phyloP scores from a whole-genome alignment of 2,113 vertebrate species.

The Hyperoodon ampullatus region DNA sequence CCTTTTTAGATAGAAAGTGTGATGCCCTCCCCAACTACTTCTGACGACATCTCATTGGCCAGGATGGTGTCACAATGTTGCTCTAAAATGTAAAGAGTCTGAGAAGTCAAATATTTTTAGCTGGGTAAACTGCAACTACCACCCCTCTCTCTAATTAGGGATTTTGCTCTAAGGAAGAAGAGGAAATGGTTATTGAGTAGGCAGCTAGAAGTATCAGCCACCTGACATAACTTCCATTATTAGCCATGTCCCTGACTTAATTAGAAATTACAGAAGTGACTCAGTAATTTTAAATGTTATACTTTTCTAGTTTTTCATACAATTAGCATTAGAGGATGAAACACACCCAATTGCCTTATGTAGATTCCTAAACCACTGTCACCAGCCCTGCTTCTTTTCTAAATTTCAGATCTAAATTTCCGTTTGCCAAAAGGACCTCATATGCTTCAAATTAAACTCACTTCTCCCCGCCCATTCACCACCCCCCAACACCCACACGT shows the following conservation, averaged over 20 bases:
- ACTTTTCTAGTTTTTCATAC: background rate
- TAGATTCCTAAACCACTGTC: background rate
- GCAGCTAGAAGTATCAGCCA: background rate
- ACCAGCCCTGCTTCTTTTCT: background rate
- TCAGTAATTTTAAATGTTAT: conserved; percentile 46
- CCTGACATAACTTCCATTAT: background rate
- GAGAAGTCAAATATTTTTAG: conserved; percentile 40
- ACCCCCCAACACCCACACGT: background rate
- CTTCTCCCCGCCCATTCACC: background rate
- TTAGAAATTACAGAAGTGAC: conserved; percentile 28
- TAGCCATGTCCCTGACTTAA: background rate
- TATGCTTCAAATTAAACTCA: background rate
- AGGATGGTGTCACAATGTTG: background rate
- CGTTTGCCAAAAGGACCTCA: background rate
- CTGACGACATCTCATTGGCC: background rate
- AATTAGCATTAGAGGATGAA: background rate
- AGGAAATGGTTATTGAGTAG: background rate
- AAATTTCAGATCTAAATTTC: background rate
- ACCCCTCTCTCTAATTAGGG: background rate
- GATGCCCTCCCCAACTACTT: background rate
- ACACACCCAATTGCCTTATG: background rate
- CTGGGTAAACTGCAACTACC: background rate
- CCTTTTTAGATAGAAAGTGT: background rate
- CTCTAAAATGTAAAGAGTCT: background rate
- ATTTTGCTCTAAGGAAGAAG: background rate